Evolutionary conservation across 1,140 invertebrate species (phyloP).

Genomic region (Matsumurasca onukii): DNA sequence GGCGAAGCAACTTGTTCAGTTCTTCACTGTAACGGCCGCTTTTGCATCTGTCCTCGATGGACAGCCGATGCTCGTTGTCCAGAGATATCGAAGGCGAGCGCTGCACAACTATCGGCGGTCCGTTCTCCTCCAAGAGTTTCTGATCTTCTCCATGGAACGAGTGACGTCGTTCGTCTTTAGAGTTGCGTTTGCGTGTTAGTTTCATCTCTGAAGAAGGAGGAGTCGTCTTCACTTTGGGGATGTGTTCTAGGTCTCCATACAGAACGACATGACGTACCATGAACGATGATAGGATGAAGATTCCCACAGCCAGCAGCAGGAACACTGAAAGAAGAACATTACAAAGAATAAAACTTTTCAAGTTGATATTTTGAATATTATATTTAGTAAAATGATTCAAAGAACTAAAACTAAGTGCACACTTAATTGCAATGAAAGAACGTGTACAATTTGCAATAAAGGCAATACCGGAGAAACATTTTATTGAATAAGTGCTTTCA

Average conservation of each 20-base stretch:
- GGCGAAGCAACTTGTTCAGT: slow-evolving; percentile 17
- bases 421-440: background rate
- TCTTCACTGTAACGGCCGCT: slow-evolving; percentile 16
- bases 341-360: too few species aligned
- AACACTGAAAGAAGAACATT: slow-evolving; percentile 6
- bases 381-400: too few species aligned
- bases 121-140: slow-evolving; percentile 1
- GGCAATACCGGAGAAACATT: too few species aligned
- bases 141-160: slow-evolving; percentile 24
- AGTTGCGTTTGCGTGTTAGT: too few species aligned
- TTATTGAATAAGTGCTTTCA: too few species aligned
- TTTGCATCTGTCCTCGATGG: slow-evolving; percentile 8
- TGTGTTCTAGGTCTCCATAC: slow-evolving; percentile 1
- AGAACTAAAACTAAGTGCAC: too few species aligned
- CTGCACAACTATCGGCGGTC: background rate
- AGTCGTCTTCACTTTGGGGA: too few species aligned
- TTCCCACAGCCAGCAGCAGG: background rate
- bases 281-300: slow-evolving; percentile 3
- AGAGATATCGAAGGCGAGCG: background rate
- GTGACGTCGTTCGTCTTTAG: slow-evolving; percentile 2
- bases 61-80: slow-evolving; percentile 14
- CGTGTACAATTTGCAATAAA: background rate
- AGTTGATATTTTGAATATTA: too few species aligned
- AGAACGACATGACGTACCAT: slow-evolving; percentile 14
- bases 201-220: too few species aligned